Percentiles rank a stretch among this genome's conserved stretches.
These are phyloP conservation scores for Origma solitaria DNA, from an alignment of 2,113 vertebrate species.

Conservation along the genomic window DNA sequence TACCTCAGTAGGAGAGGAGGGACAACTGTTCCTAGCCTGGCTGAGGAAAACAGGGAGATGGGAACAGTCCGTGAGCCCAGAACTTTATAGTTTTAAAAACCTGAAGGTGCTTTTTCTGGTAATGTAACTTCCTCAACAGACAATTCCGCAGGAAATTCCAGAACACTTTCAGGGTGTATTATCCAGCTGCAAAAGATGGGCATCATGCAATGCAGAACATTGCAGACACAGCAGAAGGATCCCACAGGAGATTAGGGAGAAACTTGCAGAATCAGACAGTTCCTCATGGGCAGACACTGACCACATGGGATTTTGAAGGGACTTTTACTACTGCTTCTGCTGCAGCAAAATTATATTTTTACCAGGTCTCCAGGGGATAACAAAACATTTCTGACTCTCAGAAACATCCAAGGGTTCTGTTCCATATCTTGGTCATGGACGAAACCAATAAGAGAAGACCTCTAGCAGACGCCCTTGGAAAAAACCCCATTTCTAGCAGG, in stretches of 20 bases:
- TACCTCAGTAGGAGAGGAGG: accelerated
- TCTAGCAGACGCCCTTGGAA: background rate
- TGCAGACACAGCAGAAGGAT: background rate
- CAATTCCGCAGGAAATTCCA: background rate
- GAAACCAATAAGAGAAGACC: background rate
- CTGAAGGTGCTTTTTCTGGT: background rate
- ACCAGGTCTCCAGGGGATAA: background rate
- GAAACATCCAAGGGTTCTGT: background rate
- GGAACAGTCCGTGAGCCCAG: background rate
- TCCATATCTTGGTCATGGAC: background rate
- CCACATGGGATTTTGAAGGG: background rate
- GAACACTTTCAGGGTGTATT: background rate
- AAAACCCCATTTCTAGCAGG: background rate
- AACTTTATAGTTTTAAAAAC: background rate
- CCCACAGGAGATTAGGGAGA: background rate
- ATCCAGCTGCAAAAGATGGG: background rate
- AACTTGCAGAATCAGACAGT: background rate
- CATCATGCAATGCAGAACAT: background rate
- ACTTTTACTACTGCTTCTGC: background rate
- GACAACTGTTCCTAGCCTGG: background rate
- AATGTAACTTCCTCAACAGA: background rate
- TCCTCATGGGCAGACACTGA: background rate
- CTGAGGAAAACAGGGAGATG: background rate
- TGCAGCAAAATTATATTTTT: background rate
- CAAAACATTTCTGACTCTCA: background rate